phyloP scores from a whole-genome alignment of 2,797 vertebrate genomes.

The Morus bassanus region DNA sequence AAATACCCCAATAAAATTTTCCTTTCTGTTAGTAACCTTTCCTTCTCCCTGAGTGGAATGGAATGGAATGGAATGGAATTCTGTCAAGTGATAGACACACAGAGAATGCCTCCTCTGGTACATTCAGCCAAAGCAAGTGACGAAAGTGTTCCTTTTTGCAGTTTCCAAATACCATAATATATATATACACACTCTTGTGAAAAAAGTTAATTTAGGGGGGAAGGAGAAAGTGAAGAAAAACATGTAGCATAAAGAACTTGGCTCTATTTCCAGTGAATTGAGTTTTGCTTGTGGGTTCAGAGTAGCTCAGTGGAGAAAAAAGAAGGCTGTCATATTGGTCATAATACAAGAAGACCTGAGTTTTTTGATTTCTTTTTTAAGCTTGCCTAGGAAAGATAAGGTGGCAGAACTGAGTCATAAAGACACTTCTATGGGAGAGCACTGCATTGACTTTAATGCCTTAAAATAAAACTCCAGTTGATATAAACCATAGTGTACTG shows the following conservation, averaged over 20 bases:
- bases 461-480: not conserved
- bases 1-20: not conserved
- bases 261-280: not conserved
- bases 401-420: not conserved
- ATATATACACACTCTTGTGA: not conserved
- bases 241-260: not conserved
- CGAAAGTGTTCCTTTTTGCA: not conserved
- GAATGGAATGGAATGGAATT: not conserved
- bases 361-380: not conserved
- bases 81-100: not conserved
- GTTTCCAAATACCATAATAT: not conserved
- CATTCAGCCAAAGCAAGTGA: not conserved
- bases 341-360: not conserved
- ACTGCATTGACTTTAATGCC: not conserved
- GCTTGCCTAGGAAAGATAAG: not conserved
- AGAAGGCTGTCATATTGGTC: not conserved
- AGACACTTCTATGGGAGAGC: not conserved
- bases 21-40: not conserved
- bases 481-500: not conserved
- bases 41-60: not conserved
- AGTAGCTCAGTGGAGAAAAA: not conserved
- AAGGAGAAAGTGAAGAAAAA: not conserved
- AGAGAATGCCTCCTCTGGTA: not conserved
- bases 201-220: not conserved
- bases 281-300: not conserved